These are phyloP conservation scores for Macrotrachela quadricornifera DNA, from an alignment of 1,140 invertebrate genomes.

Conservation along the genomic window DNA sequence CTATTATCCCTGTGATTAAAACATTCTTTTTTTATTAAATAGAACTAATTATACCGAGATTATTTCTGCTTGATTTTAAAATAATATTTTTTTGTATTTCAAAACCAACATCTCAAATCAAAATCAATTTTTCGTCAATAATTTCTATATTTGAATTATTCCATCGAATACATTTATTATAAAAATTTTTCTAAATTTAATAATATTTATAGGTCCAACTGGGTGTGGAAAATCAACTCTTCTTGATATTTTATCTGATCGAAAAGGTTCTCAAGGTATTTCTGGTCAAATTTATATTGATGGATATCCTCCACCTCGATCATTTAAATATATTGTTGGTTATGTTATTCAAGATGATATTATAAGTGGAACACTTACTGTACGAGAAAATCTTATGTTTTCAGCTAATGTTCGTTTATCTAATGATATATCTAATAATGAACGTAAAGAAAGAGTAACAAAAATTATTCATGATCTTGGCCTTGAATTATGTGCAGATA, in stretches of 20 bases:
- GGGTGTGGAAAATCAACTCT: constrained; percentile 29
- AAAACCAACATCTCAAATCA: too few species aligned
- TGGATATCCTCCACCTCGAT: neutral
- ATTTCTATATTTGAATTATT: too few species aligned
- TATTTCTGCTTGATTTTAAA: too few species aligned
- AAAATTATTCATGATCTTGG: neutral
- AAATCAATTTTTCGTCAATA: too few species aligned
- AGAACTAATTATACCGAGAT: too few species aligned
- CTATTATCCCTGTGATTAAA: too few species aligned
- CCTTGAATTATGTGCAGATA: constrained; percentile 9
- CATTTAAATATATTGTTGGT: neutral
- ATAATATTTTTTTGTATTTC: too few species aligned
- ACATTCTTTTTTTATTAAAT: too few species aligned
- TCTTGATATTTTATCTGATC: constrained; percentile 25
- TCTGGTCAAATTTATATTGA: neutral
- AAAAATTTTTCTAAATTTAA: too few species aligned
- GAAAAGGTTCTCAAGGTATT: constrained; percentile 11
- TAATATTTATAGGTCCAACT: constrained; percentile 26
- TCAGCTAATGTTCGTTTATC: neutral
- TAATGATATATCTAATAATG: neutral
- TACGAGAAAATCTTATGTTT: constrained; percentile 21
- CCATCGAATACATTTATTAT: too few species aligned
- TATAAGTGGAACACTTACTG: constrained; percentile 23
- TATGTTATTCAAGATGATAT: constrained; percentile 17
- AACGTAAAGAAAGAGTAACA: neutral